Percentiles rank a stretch among this genome's conserved stretches.
These are phyloP conservation scores for Hypomecis atomaria DNA, from an alignment of 2,888 invertebrate genomes.

Conservation along the genomic window DNA sequence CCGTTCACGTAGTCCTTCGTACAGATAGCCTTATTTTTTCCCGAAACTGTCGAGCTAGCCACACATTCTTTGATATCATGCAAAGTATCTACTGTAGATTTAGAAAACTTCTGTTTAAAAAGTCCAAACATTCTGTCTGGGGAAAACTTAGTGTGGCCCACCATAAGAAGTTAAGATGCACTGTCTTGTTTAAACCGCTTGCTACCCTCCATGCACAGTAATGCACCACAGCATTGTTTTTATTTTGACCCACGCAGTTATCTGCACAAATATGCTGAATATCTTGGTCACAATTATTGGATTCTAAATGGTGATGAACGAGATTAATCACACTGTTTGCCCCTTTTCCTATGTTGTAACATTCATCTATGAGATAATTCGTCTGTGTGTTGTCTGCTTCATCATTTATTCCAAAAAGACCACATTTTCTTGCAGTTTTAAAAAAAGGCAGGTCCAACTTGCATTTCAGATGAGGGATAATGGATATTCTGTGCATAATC, in stretches of 20 bases:
- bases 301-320: constrained; percentile 23
- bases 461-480: constrained; percentile 22
- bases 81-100: constrained; percentile 24
- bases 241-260: constrained; percentile 23
- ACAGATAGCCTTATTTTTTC: constrained; percentile 22
- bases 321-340: constrained; percentile 24
- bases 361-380: constrained; percentile 22
- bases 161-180: constrained; percentile 19
- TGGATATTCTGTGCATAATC: constrained; percentile 24
- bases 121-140: constrained; percentile 24
- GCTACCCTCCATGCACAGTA: constrained; percentile 23
- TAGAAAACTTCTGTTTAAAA: constrained; percentile 23
- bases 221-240: constrained; percentile 23
- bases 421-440: constrained; percentile 22
- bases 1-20: constrained; percentile 23
- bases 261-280: constrained; percentile 22
- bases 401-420: constrained; percentile 23
- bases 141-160: constrained; percentile 22
- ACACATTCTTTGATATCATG: constrained; percentile 22
- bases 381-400: constrained; percentile 23
- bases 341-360: constrained; percentile 22
- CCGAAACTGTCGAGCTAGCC: constrained; percentile 19
- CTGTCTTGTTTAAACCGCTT: constrained; percentile 20
- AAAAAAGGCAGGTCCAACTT: constrained; percentile 24
- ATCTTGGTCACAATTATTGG: constrained; percentile 22